Evolutionary conservation across 2,888 invertebrate genomes (phyloP).

Genomic region (Camponotus fellah): DNA sequence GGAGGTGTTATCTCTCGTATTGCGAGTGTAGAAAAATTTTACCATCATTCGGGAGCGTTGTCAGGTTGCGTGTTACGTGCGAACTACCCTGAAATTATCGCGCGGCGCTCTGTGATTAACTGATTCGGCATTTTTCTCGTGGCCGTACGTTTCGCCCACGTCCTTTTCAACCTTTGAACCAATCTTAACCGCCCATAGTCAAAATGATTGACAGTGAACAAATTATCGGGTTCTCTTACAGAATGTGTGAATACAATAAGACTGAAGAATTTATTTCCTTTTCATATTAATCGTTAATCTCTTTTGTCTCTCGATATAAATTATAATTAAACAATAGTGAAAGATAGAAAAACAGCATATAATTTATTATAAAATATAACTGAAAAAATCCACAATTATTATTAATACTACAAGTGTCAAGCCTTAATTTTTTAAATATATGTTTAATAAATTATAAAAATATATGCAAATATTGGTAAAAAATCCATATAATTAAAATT

Average conservation of each 20-base stretch:
- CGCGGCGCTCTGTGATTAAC: slow-evolving; percentile 50
- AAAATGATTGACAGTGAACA: slow-evolving; percentile 42
- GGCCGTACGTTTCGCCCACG: slow-evolving; percentile 16
- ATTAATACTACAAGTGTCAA: neutral
- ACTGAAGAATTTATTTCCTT: neutral
- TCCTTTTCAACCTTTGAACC: slow-evolving; percentile 40
- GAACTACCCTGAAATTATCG: slow-evolving; percentile 51
- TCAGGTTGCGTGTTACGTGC: slow-evolving; percentile 49
- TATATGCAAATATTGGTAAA: neutral
- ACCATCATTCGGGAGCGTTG: slow-evolving; percentile 41
- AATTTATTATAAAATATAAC: neutral
- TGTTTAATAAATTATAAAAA: neutral
- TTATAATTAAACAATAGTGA: neutral
- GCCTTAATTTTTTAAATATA: neutral
- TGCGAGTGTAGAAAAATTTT: slow-evolving; percentile 31
- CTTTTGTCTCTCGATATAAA: neutral
- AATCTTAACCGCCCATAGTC: slow-evolving; percentile 40
- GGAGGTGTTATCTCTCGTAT: slow-evolving; percentile 20
- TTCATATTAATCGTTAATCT: neutral
- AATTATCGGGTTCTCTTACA: slow-evolving; percentile 40
- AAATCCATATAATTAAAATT: neutral
- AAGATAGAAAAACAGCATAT: neutral
- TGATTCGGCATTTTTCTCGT: slow-evolving; percentile 43
- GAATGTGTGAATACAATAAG: slow-evolving; percentile 27
- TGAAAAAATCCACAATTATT: neutral